These are phyloP conservation scores for Sebastes steindachneri DNA, from an alignment of 2,797 vertebrate genomes.

Conservation along the genomic window DNA sequence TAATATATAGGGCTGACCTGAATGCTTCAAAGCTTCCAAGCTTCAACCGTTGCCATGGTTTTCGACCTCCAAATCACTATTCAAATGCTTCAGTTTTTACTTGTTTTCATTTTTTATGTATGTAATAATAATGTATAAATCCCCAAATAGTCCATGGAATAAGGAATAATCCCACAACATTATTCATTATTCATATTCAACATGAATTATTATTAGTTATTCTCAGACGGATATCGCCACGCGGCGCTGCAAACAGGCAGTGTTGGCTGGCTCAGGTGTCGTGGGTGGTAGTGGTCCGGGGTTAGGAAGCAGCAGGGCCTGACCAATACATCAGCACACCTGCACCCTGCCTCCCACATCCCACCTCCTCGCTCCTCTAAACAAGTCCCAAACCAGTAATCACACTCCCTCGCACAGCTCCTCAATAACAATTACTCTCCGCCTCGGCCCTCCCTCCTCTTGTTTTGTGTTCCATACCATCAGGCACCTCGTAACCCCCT, in stretches of 20 bases:
- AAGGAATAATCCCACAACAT: too few relatives aligned
- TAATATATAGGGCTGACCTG: too few relatives aligned
- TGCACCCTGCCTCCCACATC: conserved; percentile 42
- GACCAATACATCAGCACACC: conserved; percentile 47
- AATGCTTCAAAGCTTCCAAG: too few relatives aligned
- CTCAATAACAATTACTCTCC: conserved; percentile 23
- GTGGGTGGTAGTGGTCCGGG: conserved; percentile 15
- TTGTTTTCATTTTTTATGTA: too few relatives aligned
- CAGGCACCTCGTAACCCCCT: not conserved
- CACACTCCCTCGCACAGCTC: conserved; percentile 19
- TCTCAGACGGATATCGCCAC: too few relatives aligned
- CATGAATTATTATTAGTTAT: too few relatives aligned
- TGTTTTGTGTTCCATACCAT: conserved; percentile 1
- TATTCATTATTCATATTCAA: too few relatives aligned
- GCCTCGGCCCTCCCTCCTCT: not conserved
- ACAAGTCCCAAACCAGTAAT: conserved; percentile 45
- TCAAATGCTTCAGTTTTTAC: too few relatives aligned
- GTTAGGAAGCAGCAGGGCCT: conserved; percentile 34
- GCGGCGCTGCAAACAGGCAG: conserved; percentile 1
- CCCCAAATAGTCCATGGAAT: too few relatives aligned
- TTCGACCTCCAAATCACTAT: too few relatives aligned
- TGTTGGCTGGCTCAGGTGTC: conserved; percentile 48
- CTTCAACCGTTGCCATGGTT: too few relatives aligned
- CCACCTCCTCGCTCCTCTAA: conserved; percentile 14
- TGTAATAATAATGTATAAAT: too few relatives aligned